Evolutionary conservation across 2,888 invertebrate species (phyloP).

Genomic region (Ommatoiulus sabulosus): DNA sequence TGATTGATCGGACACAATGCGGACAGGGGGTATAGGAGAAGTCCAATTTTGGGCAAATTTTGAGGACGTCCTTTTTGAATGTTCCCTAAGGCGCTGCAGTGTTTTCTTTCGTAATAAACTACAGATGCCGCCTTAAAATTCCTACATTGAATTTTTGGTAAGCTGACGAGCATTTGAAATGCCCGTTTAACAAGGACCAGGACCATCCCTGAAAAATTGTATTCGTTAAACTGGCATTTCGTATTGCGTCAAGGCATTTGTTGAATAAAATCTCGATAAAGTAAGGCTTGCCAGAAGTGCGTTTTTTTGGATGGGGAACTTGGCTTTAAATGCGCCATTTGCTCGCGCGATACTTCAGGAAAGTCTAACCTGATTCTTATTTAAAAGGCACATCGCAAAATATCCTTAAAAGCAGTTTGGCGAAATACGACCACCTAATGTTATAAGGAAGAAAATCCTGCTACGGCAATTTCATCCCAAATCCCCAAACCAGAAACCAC

Average conservation of each 20-base stretch:
- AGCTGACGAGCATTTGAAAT: neutral
- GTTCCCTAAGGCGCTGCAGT: neutral
- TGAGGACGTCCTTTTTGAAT: no score
- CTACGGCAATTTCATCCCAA: constrained; percentile 23
- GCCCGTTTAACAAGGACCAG: neutral
- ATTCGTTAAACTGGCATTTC: neutral
- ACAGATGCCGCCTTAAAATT: neutral
- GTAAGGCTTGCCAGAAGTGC: neutral
- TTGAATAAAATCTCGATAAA: constrained; percentile 2
- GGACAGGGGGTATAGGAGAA: no score
- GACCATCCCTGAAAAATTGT: neutral
- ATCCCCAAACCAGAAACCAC: constrained; percentile 40
- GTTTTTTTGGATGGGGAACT: neutral
- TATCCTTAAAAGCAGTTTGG: constrained; percentile 36
- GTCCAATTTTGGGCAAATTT: no score
- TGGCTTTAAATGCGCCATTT: neutral
- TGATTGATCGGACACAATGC: no score
- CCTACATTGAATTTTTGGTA: neutral
- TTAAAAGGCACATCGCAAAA: constrained; percentile 13
- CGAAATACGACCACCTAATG: constrained; percentile 9
- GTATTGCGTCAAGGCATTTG: neutral
- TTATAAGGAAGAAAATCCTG: constrained; percentile 16
- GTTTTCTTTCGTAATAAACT: neutral
- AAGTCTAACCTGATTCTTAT: constrained; percentile 24
- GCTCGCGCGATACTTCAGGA: neutral